Evolutionary conservation across 2,888 invertebrate genomes (phyloP), one percentile per base, ranked within the genome.

Genomic region (Parthenolecanium corni): DNA sequence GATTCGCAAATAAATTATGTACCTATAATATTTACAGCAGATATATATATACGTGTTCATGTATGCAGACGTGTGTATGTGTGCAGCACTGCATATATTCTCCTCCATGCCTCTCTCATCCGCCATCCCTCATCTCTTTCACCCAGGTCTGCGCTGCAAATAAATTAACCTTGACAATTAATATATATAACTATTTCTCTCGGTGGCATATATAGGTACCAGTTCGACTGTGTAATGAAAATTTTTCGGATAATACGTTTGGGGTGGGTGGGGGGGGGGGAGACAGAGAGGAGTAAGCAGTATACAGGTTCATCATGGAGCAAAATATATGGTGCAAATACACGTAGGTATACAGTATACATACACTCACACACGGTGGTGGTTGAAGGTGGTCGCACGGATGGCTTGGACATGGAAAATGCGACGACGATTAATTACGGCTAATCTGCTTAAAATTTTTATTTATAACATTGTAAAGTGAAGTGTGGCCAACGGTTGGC

Each of bases 21-120:
- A 20, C 51, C 49, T 61, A 61, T 61, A 61, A 61, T 61, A 61
- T 61, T 61, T 61, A 61, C 61, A 61, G 49, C 49, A 47, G n/a
- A n/a, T n/a, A n/a, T n/a, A n/a, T n/a, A n/a, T 40, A 40, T 54
- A 42, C 54, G 40, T 54, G 40, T 53, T 54, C 9, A 31, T 31
- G 9, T 31, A 31, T 31, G 9, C 9, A 31, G 4, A 31, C 9
- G 31, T 31, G 31, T 31, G 31, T 31, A 31, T 31, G 9, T 31
- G 4, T 31, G 31, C 9, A n/a, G 31, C 31, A 31, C 9, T 6
- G 31, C 9, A 31, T 31, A 4, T 6, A 31, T 31, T 4, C 31
- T 9, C 31, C 31, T 31, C 31, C 31, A 4, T 9, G 5, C 4
- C 31, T 9, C 31, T 6, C 31, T 31, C 31, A 31, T 31, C 31